Percentiles rank a stretch among this genome's conserved stretches.
These are phyloP conservation scores for Epinephelus fuscoguttatus DNA, from an alignment of 2,113 vertebrate genomes.

Conservation along the genomic window DNA sequence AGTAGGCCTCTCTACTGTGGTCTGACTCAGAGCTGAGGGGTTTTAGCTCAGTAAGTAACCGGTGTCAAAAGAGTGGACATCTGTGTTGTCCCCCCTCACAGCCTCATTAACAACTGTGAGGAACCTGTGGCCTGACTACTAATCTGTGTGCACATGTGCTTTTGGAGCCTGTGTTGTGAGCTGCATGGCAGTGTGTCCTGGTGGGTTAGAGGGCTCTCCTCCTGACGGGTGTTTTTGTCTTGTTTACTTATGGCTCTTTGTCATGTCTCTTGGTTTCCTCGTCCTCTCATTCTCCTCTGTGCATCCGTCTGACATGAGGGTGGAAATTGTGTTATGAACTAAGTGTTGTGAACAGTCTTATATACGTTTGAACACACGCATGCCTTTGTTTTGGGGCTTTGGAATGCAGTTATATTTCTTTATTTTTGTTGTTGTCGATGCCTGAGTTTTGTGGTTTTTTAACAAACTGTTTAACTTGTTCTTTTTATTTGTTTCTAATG, in stretches of 20 bases:
- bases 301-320: conserved; percentile 35
- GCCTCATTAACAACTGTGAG: conserved; percentile 55
- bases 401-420: conserved; percentile 11
- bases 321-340: not conserved
- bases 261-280: conserved; percentile 3
- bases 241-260: conserved; percentile 8
- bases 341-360: not conserved
- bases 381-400: conserved; percentile 29
- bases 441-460: conserved; percentile 5
- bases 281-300: conserved; percentile 19
- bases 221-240: conserved; percentile 8
- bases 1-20: conserved; percentile 82
- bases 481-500: not conserved
- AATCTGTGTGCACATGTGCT: conserved; percentile 62
- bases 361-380: conserved; percentile 48
- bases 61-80: conserved; percentile 46
- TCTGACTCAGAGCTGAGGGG: conserved; percentile 77
- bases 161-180: conserved; percentile 30
- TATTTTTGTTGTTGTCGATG: not conserved
- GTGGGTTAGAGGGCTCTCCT: conserved; percentile 13
- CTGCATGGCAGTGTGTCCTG: conserved; percentile 53
- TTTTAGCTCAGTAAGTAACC: conserved; percentile 83
- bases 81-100: conserved; percentile 35
- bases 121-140: conserved; percentile 56
- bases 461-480: not conserved